These are phyloP conservation scores for Belonocnema kinseyi DNA, from an alignment of 1,140 invertebrate genomes.

Conservation along the genomic window DNA sequence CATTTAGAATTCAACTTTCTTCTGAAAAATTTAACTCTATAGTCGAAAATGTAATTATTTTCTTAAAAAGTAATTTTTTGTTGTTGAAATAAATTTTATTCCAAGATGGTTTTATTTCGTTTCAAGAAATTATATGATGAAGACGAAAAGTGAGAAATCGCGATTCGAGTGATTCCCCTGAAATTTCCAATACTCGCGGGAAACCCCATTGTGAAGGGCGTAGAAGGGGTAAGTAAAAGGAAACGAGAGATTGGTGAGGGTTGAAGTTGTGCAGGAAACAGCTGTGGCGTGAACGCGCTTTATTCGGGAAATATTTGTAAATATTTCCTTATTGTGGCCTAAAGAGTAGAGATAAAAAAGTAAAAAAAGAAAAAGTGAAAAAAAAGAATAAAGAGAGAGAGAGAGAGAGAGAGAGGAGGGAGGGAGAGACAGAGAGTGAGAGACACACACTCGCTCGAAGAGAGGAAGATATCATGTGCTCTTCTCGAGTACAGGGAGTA, in stretches of 20 bases:
- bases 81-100: no score
- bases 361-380: constrained; percentile 47
- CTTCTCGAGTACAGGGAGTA: constrained; percentile 55
- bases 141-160: no score
- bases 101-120: no score
- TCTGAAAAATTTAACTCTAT: no score
- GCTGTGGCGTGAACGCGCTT: constrained; percentile 33
- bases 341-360: constrained; percentile 32
- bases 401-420: constrained; percentile 40
- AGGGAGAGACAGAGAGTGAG: constrained; percentile 41
- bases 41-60: no score
- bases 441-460: constrained; percentile 28
- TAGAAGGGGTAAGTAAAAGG: constrained; percentile 26
- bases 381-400: no score
- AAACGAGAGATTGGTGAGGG: constrained; percentile 12
- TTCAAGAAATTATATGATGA: no score
- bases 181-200: no score
- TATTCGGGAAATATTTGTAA: constrained; percentile 64
- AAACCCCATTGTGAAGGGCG: no score
- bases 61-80: no score
- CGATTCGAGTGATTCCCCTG: no score
- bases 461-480: constrained; percentile 40
- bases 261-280: constrained; percentile 43
- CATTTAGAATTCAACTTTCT: no score
- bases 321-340: constrained; percentile 54